Conservation (phyloP, 1,140 invertebrate genomes). For the Octopus sinensis region DNA sequence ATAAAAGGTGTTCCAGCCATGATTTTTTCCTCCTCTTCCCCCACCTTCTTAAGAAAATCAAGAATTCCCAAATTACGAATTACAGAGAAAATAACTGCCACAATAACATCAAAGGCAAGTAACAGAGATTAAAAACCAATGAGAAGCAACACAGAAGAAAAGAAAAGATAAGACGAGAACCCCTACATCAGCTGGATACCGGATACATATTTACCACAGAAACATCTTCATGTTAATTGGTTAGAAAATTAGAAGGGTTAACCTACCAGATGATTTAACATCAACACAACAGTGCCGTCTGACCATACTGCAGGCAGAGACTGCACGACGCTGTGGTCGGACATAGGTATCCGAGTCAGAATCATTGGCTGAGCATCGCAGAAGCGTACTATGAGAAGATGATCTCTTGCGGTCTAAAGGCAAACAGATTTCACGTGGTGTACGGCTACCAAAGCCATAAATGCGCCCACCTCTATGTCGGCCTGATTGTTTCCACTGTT, state of each 20-base stretch:
- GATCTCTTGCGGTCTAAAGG: constrained; percentile 48
- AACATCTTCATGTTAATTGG: constrained; percentile 6
- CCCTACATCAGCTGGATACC: too few relatives aligned
- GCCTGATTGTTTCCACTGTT: constrained; percentile 47
- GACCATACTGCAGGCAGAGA: constrained; percentile 52
- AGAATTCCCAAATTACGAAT: too few relatives aligned
- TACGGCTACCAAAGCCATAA: constrained; percentile 51
- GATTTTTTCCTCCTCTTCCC: too few relatives aligned
- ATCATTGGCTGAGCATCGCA: constrained; percentile 47
- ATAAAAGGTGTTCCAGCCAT: too few relatives aligned
- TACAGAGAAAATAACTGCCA: too few relatives aligned
- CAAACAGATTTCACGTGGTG: constrained; percentile 52
- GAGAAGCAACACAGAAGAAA: too few relatives aligned
- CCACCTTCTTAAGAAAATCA: too few relatives aligned
- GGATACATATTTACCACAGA: constrained; percentile 16
- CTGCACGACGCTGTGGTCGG: constrained; percentile 48
- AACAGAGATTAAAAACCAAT: too few relatives aligned
- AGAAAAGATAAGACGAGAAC: too few relatives aligned
- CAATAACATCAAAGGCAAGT: too few relatives aligned
- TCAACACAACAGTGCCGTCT: constrained; percentile 53
- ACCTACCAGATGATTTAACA: constrained; percentile 45
- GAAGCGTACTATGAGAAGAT: constrained; percentile 51
- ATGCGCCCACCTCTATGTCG: constrained; percentile 46
- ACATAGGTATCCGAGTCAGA: constrained; percentile 49
- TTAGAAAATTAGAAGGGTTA: constrained; percentile 20